Evolutionary conservation across 2,888 invertebrate species (phyloP).

Genomic region (Himalopsyche japonica): DNA sequence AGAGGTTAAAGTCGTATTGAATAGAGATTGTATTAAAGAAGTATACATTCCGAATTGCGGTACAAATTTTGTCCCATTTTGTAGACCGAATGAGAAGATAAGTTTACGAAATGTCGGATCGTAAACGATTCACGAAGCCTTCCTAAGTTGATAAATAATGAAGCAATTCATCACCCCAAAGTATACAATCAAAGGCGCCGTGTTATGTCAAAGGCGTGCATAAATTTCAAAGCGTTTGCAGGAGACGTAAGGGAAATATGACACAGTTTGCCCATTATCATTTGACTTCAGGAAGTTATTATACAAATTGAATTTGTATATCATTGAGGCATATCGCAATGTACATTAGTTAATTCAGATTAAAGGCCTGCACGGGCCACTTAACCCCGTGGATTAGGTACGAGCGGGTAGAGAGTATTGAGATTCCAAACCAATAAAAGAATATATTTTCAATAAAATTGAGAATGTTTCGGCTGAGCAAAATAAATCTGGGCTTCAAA

Average conservation of each 20-base stretch:
- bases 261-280: not conserved
- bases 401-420: too few species aligned
- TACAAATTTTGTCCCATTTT: constrained; percentile 14
- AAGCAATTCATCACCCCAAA: constrained; percentile 33
- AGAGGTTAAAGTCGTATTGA: not conserved
- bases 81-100: constrained; percentile 20
- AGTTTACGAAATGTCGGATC: constrained; percentile 11
- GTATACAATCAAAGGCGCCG: constrained; percentile 28
- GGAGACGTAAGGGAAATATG: not conserved
- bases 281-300: not conserved
- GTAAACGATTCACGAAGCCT: constrained; percentile 7
- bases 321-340: too few species aligned
- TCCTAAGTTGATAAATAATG: constrained; percentile 34
- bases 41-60: not conserved
- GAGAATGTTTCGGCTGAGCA: too few species aligned
- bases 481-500: too few species aligned
- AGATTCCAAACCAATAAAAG: too few species aligned
- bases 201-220: constrained; percentile 6
- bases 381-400: too few species aligned
- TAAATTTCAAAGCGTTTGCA: not conserved
- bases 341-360: too few species aligned
- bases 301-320: not conserved
- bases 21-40: not conserved
- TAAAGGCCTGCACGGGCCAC: too few species aligned
- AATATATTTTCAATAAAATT: too few species aligned